Percentiles rank a stretch among this genome's conserved stretches.
Evolutionary conservation across 2,888 invertebrate genomes (phyloP).

Genomic region (Flabesymbios commensalis): DNA sequence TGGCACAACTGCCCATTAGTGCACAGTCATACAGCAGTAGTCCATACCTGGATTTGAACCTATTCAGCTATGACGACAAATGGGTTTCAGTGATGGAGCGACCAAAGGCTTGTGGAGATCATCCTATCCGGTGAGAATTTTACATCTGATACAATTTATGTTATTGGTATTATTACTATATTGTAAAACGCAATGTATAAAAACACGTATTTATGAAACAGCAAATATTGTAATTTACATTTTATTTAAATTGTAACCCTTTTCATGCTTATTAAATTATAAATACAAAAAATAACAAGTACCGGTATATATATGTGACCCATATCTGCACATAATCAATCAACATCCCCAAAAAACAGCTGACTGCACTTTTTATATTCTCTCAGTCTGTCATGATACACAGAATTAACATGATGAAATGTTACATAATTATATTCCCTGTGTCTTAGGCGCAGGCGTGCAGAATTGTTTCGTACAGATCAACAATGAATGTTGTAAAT

Average conservation of each 20-base stretch:
- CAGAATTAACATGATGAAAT: too few relatives aligned
- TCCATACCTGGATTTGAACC: conserved; percentile 86
- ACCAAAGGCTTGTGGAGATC: conserved; percentile 89
- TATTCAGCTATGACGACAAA: conserved; percentile 92
- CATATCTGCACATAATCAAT: too few relatives aligned
- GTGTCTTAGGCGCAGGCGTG: too few relatives aligned
- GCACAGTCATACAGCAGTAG: conserved; percentile 92
- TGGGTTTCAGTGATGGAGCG: conserved; percentile 94
- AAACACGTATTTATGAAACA: neutral
- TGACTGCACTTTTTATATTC: too few relatives aligned
- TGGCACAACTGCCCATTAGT: conserved; percentile 90
- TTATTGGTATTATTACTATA: neutral
- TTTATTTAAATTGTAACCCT: neutral
- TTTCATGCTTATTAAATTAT: too few relatives aligned
- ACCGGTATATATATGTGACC: too few relatives aligned
- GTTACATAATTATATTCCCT: too few relatives aligned
- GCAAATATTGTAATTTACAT: neutral
- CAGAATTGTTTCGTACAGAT: too few relatives aligned
- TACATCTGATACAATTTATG: neutral
- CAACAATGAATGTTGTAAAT: too few relatives aligned
- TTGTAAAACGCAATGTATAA: neutral
- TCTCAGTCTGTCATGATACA: too few relatives aligned
- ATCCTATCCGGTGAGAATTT: conserved; percentile 83
- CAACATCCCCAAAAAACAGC: too few relatives aligned
- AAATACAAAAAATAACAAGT: too few relatives aligned